Evolutionary conservation across 2,888 invertebrate species (phyloP).

Genomic region (Phortica magna): DNA sequence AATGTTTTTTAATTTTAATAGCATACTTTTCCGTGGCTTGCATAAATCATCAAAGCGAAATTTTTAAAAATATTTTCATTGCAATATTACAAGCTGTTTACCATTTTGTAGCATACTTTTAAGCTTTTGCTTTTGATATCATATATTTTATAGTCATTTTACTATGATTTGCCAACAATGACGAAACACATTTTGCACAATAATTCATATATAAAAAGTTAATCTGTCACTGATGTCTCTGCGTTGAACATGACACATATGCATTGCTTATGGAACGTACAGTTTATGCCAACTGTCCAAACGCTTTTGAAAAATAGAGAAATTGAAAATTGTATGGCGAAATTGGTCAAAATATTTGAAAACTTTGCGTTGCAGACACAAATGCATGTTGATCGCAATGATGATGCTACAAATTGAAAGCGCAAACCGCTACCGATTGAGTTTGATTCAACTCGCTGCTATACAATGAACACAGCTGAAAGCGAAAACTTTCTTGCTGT

Average conservation of each 20-base stretch:
- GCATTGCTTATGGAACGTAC: background rate
- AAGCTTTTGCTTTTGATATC: no score
- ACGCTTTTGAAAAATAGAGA: background rate
- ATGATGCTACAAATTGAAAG: background rate
- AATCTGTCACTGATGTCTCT: no score
- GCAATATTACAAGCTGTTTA: no score
- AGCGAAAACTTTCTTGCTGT: background rate
- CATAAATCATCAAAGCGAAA: no score
- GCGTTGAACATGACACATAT: background rate
- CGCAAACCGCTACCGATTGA: background rate
- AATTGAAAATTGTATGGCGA: background rate
- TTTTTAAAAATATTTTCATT: no score
- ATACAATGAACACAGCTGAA: background rate
- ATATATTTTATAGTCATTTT: no score
- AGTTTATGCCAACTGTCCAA: background rate
- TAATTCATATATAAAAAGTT: no score
- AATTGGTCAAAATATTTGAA: slow-evolving; percentile 22
- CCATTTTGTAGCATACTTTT: no score
- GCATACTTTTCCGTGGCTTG: no score
- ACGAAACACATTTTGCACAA: background rate
- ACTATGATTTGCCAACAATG: background rate
- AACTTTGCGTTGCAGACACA: slow-evolving; percentile 20
- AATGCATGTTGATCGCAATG: slow-evolving; percentile 1
- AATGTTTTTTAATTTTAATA: no score
- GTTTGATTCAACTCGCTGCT: background rate